Base-by-base conservation (phyloP, 2,797 vertebrate species). In the Melopsittacus undulatus region DNA sequence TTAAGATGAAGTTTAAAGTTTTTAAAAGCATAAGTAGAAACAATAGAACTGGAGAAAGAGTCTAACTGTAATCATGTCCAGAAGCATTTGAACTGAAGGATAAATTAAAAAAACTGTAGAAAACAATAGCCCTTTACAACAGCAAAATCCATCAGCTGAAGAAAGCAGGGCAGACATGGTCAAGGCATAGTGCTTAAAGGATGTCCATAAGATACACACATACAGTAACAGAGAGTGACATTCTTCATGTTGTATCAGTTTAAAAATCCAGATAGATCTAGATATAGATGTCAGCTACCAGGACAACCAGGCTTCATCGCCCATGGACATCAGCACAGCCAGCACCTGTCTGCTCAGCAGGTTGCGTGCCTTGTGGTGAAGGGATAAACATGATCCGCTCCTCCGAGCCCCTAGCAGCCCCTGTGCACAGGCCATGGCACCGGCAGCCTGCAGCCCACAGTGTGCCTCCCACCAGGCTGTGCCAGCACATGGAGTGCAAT, bases 271-370 rank as follows among this genome's bases (percentile, higher is more conserved):
- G 96, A 94, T 90, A 96, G 97, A 95, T 82, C 80, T 97, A 98
- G 98, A 98, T 98, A 98, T 98, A 98, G 98, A 98, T 98, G 98
- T 98, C 98, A 98, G 97, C 96, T 95, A 82, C 77, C 52, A 95
- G 97, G 97, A 98, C 97, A 97, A 96, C 91, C 96, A 92, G 94
- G 97, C 97, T 97, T 89, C 97, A 83, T 97, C 38, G 98, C 98
- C 98, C 97, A 91, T 96, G 97, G 98, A 97, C 96, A 98, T 97
- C 95, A 77, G 88, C 97, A 49, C 91, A 94, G 96, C 92, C 97
- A 97, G 98, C 98, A 98, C 98, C 98, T 98, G 98, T 98, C 98
- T 92, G 68, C 98, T 97, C 98, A 98, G 98, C 98, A 98, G 98
- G 98, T 96, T 97, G 96, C 42, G 79, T 97, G 97, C 98, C 98